phyloP scores from a whole-genome alignment of 2,888 invertebrate species.

The Pseudoips prasinana region DNA sequence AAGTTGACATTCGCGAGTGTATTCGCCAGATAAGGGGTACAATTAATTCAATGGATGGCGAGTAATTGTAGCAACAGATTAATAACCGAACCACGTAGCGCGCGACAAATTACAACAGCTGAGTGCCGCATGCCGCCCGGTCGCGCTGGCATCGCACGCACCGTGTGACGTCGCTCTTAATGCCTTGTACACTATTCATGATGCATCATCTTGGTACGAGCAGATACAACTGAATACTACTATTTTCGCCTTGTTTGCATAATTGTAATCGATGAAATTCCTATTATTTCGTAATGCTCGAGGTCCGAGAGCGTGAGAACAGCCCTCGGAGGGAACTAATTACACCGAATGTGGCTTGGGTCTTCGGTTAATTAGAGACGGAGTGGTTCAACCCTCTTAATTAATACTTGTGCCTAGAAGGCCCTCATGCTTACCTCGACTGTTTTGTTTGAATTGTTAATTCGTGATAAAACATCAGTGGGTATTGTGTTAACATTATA shows the following conservation, averaged over 20 bases:
- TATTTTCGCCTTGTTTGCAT: constrained; percentile 48
- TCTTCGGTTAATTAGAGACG: constrained; percentile 79
- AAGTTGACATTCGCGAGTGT: constrained; percentile 44
- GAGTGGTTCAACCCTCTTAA: constrained; percentile 79
- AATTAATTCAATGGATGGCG: constrained; percentile 63
- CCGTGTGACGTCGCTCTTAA: constrained; percentile 24
- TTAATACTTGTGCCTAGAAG: constrained; percentile 76
- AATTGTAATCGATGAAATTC: constrained; percentile 65
- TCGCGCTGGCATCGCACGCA: constrained; percentile 16
- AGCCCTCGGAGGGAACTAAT: constrained; percentile 76
- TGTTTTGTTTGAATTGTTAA: constrained; percentile 77
- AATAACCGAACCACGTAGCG: constrained; percentile 69
- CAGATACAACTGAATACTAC: constrained; percentile 5
- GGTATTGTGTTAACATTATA: constrained; percentile 61
- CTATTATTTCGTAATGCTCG: constrained; percentile 56
- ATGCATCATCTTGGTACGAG: no score
- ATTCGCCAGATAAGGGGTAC: constrained; percentile 62
- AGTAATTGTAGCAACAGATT: constrained; percentile 67
- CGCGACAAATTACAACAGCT: constrained; percentile 67
- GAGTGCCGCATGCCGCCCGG: constrained; percentile 43
- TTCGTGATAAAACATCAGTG: constrained; percentile 65
- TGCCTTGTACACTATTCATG: constrained; percentile 1
- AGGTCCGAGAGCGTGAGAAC: constrained; percentile 73
- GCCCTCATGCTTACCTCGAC: constrained; percentile 65
- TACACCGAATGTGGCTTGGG: constrained; percentile 76